A percentile compares a stretch with the other conserved stretches of the same genome.
These are phyloP conservation scores for Triplophysa yarkandensis DNA, from an alignment of 2,797 vertebrate species.

Conservation along the genomic window DNA sequence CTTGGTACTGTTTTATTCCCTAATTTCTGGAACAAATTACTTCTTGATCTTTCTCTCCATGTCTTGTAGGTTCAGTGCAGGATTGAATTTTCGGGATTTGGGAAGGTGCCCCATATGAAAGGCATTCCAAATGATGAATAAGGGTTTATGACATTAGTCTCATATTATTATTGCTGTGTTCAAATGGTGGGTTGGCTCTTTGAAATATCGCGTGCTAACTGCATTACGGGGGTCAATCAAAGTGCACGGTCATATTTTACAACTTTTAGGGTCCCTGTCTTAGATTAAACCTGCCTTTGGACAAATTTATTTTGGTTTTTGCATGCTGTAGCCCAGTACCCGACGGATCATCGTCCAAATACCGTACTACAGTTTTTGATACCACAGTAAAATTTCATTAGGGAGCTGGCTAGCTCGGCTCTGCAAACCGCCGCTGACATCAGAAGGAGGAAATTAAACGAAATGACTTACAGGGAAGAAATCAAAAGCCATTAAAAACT, in stretches of 20 bases:
- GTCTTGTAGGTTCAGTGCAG: conserved; percentile 9
- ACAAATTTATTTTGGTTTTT: conserved; percentile 20
- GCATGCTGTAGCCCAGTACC: not conserved
- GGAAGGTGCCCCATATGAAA: conserved; percentile 33
- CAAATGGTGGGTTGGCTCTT: conserved; percentile 32
- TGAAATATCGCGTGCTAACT: conserved; percentile 30
- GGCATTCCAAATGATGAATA: conserved; percentile 38
- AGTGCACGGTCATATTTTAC: conserved; percentile 39
- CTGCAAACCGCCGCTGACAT: conserved; percentile 14
- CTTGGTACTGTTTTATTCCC: not conserved
- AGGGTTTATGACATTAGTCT: conserved; percentile 42
- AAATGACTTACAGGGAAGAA: conserved; percentile 18
- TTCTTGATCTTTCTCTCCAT: conserved; percentile 6
- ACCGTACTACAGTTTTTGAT: conserved; percentile 19
- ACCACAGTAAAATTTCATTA: conserved; percentile 30
- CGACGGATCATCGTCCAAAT: not conserved
- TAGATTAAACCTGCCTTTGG: conserved; percentile 4
- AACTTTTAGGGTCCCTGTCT: conserved; percentile 34
- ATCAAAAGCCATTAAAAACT: conserved; percentile 16
- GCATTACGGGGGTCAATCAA: conserved; percentile 28
- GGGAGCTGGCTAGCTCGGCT: conserved; percentile 11
- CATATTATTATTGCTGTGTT: conserved; percentile 34
- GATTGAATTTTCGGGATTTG: conserved; percentile 21
- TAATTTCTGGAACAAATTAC: conserved; percentile 23
- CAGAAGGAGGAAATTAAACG: conserved; percentile 31